Conservation (phyloP, 2,888 invertebrate species). For the Oligia fasciuncula region DNA sequence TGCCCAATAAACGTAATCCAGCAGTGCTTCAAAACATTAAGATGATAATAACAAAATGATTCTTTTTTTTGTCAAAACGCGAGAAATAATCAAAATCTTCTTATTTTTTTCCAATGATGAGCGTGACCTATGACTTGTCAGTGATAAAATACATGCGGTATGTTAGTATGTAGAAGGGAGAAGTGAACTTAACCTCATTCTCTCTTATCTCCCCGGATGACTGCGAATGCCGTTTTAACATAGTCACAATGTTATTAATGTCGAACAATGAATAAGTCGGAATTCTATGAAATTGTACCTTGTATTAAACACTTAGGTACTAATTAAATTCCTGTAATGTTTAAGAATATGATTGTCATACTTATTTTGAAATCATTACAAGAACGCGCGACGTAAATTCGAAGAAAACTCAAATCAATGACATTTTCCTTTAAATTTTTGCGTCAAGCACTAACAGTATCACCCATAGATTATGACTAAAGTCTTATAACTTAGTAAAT, state of each 20-base stretch:
- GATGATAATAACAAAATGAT: not conserved
- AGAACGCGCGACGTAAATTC: not conserved
- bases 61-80: not conserved
- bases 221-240: conserved; percentile 49
- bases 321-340: not conserved
- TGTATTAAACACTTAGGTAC: conserved; percentile 2
- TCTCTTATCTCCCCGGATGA: conserved; percentile 63
- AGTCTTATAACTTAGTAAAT: not conserved
- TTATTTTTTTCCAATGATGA: conserved; percentile 25
- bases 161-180: conserved; percentile 54
- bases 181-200: conserved; percentile 72
- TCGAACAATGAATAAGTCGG: conserved; percentile 33
- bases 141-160: conserved; percentile 48
- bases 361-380: not conserved
- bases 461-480: not conserved
- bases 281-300: conserved; percentile 20
- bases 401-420: not conserved
- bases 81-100: conserved; percentile 6
- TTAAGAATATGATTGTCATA: not conserved
- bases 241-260: conserved; percentile 44
- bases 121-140: conserved; percentile 59
- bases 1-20: not conserved
- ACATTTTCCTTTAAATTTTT: not conserved
- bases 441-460: too few relatives aligned
- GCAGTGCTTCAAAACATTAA: not conserved